Conservation (phyloP, 2,797 vertebrate genomes). For the Notoglanidium macrostoma region DNA sequence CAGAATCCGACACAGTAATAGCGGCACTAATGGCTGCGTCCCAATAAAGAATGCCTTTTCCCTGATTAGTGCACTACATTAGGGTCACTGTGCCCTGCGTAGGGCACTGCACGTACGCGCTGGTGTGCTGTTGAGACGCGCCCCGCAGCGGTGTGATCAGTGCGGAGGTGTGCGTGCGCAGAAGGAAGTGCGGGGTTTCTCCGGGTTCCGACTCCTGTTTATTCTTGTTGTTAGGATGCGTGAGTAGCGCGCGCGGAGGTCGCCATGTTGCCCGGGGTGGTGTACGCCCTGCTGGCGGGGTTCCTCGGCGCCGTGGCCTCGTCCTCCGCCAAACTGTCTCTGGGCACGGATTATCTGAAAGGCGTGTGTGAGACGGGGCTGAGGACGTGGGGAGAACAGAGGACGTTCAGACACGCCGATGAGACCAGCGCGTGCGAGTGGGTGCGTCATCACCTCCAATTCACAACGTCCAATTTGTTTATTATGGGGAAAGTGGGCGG, state of each 20-base stretch:
- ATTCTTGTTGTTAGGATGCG: not conserved
- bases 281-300: constrained; percentile 84
- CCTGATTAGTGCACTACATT: not conserved
- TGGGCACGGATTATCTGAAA: constrained; percentile 81
- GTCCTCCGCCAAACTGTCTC: constrained; percentile 85
- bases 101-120: not conserved
- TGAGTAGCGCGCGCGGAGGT: constrained; percentile 19
- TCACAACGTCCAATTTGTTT: not conserved
- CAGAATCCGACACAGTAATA: too few relatives aligned
- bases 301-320: constrained; percentile 86
- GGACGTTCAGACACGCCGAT: constrained; percentile 69
- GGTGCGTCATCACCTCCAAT: constrained; percentile 64
- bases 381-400: constrained; percentile 76
- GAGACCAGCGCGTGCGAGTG: constrained; percentile 78
- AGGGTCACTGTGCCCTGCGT: not conserved
- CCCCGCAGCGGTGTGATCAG: not conserved
- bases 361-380: constrained; percentile 77
- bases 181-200: not conserved
- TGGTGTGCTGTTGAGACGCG: not conserved
- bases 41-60: not conserved
- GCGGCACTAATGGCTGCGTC: not conserved
- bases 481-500: not conserved
- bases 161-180: not conserved
- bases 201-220: not conserved
- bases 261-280: constrained; percentile 79